Conservation (phyloP, 2,113 vertebrate genomes). For the Myiozetetes cayanensis region DNA sequence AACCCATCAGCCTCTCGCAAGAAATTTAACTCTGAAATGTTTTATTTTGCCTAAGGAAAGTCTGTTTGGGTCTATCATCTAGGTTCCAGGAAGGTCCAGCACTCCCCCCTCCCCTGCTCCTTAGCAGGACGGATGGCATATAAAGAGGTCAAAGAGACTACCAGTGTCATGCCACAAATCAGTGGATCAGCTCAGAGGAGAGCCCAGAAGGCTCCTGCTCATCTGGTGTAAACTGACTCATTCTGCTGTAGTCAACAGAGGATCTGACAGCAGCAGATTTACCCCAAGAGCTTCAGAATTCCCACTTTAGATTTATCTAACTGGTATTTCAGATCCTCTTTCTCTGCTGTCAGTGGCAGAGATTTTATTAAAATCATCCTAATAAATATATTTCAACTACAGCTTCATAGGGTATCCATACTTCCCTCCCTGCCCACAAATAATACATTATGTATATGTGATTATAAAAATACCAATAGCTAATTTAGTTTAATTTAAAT, state of each 20-base stretch:
- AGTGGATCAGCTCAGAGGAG: neutral
- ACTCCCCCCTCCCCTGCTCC: neutral
- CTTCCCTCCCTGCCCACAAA: neutral
- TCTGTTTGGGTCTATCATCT: neutral
- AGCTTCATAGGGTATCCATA: neutral
- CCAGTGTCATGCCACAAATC: constrained; percentile 22
- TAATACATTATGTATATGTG: neutral
- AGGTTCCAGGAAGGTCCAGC: neutral
- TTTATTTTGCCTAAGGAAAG: constrained; percentile 39
- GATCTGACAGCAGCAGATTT: constrained; percentile 28
- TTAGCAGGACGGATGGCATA: neutral
- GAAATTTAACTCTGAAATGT: constrained; percentile 50
- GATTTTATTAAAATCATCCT: neutral
- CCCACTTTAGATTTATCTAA: constrained; percentile 4
- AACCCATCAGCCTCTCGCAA: constrained; percentile 17
- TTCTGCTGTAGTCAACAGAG: constrained; percentile 10
- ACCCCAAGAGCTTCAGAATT: constrained; percentile 27
- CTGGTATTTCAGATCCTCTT: neutral
- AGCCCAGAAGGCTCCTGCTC: constrained; percentile 41
- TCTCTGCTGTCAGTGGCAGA: neutral
- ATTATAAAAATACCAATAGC: constrained; percentile 10
- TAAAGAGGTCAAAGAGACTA: constrained; percentile 28
- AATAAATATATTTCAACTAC: neutral
- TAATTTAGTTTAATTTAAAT: constrained; percentile 60
- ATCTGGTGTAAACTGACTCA: constrained; percentile 2